Evolutionary conservation across 2,888 invertebrate species (phyloP), one percentile per base, ranked within the genome.

Genomic region (Keiferia lycopersicella): DNA sequence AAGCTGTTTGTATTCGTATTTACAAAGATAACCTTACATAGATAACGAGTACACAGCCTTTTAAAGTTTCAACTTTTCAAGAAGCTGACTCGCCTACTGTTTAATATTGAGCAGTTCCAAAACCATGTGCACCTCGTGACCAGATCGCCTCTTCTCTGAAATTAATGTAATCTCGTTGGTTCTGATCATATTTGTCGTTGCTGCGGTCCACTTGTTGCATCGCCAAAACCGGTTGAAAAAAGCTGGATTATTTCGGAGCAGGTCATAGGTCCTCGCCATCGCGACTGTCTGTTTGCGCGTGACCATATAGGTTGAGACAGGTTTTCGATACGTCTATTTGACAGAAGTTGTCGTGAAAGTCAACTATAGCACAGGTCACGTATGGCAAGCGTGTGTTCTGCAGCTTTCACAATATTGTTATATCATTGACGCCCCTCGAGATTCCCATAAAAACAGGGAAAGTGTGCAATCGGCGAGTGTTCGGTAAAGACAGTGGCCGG

Each of bases 371-470:
- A n/a, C 56, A 26, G 61, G 65, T 67, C 62, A 65, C 66, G 68
- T 68, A 71, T 72, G 73, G 73, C 73, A 68, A 68, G 70, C 69
- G 65, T 65, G 67, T 65, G 69, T 68, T 67, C 72, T 63, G 58
- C 61, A 71, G 73, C 83, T 84, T 83, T 86, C 84, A 78, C 82
- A 74, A 73, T 77, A 78, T 81, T 79, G 78, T 85, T 83, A 80
- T 81, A 75, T 82, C 76, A 84, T 77, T 79, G 75, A 72, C 74
- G 81, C 80, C 81, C 83, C 81, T 78, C 79, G 77, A 81, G 80
- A 82, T 86, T 89, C 84, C 84, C 86, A 89, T 87, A 88, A 88
- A 87, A 89, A 88, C 88, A 85, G 88, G 89, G 90, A 90, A 91
- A 91, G 90, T 88, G 80, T 84, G 78, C 84, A 84, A 87, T 87